Percentiles rank a stretch among this genome's conserved stretches.
phyloP scores from a whole-genome alignment of 2,797 vertebrate species.

The Hippopotamyrus pictus region DNA sequence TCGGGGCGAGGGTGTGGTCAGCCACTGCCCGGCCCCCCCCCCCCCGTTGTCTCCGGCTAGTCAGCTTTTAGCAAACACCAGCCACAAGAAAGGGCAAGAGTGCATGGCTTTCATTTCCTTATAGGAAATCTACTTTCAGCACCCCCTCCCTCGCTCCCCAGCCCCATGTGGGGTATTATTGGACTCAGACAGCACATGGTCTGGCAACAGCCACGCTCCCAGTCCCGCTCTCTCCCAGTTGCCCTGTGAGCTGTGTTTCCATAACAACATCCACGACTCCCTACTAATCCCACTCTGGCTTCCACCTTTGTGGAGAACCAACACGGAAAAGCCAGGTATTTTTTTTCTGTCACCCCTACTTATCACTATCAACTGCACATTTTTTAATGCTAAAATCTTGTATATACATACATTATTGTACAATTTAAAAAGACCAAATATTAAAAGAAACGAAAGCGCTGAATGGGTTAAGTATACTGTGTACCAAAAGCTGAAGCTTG shows the following conservation, averaged over 20 bases:
- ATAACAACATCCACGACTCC: background rate
- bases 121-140: background rate
- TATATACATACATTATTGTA: background rate
- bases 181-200: background rate
- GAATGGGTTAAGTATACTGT: background rate
- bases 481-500: background rate
- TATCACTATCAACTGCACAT: background rate
- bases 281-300: background rate
- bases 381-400: background rate
- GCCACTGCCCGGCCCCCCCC: constrained; percentile 40
- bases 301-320: background rate
- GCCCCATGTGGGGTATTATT: background rate
- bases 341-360: background rate
- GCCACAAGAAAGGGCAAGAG: background rate
- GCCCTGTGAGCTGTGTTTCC: background rate
- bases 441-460: background rate
- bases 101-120: background rate
- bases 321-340: background rate
- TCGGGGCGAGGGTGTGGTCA: constrained; percentile 31
- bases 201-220: background rate
- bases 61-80: background rate
- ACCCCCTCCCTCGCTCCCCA: background rate
- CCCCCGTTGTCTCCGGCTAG: background rate
- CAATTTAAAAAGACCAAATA: background rate
- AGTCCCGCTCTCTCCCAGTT: background rate